These are phyloP conservation scores for Leucophenga montana DNA, from an alignment of 2,888 invertebrate genomes.

Conservation along the genomic window DNA sequence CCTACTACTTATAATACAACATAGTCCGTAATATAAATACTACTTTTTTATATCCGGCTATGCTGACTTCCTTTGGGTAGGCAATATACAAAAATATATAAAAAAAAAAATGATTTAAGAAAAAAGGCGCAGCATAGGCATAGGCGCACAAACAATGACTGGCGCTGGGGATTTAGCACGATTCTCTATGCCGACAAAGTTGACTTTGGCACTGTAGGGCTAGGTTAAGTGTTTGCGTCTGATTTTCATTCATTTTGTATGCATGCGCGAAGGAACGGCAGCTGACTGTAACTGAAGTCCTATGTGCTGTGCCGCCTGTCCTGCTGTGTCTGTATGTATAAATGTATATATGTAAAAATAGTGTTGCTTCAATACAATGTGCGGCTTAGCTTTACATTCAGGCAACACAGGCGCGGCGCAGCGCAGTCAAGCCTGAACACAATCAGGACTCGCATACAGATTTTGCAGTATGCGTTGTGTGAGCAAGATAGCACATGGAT, in stretches of 20 bases:
- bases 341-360: background rate
- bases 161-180: constrained; percentile 11
- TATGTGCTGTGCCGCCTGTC: constrained; percentile 7
- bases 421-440: constrained; percentile 4
- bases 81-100: background rate
- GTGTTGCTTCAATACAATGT: constrained; percentile 52
- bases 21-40: constrained; percentile 60
- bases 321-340: background rate
- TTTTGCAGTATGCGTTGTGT: background rate
- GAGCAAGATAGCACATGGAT: background rate
- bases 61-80: background rate
- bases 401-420: background rate
- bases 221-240: constrained; percentile 32
- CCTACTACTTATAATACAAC: background rate
- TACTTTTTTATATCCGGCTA: constrained; percentile 43
- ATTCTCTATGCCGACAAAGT: background rate
- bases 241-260: constrained; percentile 29
- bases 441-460: constrained; percentile 4
- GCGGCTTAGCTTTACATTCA: constrained; percentile 45
- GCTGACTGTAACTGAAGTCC: constrained; percentile 22
- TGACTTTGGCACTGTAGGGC: constrained; percentile 1
- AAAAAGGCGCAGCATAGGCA: constrained; percentile 14
- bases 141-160: constrained; percentile 17
- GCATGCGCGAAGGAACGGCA: background rate
- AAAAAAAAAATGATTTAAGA: background rate